phyloP scores from a whole-genome alignment of 2,888 invertebrate genomes.

The Argyra leucocephala region DNA sequence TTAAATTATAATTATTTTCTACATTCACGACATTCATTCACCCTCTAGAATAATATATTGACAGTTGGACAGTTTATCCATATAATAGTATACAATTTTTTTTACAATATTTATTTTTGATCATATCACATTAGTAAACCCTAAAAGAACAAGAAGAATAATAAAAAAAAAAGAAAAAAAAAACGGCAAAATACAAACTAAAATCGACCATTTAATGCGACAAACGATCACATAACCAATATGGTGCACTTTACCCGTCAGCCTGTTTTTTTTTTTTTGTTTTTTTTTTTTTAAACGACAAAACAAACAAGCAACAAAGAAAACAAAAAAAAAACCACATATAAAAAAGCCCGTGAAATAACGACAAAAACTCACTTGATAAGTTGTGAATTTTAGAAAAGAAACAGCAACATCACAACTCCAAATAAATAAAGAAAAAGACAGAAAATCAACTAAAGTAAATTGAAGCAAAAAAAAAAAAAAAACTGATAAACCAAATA shows the following conservation, averaged over 20 bases:
- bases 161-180: not conserved
- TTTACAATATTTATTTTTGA: too few relatives aligned
- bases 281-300: not conserved
- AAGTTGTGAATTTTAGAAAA: not conserved
- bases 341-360: not conserved
- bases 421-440: not conserved
- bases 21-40: too few relatives aligned
- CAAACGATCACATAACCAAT: constrained; percentile 9
- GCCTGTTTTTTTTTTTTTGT: not conserved
- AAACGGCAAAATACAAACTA: not conserved
- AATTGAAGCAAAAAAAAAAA: not conserved
- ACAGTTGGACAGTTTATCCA: too few relatives aligned
- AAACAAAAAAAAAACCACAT: not conserved
- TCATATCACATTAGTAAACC: too few relatives aligned
- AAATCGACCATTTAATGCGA: not conserved
- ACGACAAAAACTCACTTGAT: constrained; percentile 1
- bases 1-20: too few relatives aligned
- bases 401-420: not conserved
- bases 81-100: too few relatives aligned
- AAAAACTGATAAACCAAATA: not conserved
- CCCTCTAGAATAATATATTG: too few relatives aligned
- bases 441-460: not conserved
- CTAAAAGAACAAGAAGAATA: not conserved
- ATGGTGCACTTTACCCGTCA: constrained; percentile 10
- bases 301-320: not conserved